Percentiles rank a stretch among this genome's conserved stretches.
Conservation (phyloP, 1,140 invertebrate species). For the Sweltsa coloradensis region DNA sequence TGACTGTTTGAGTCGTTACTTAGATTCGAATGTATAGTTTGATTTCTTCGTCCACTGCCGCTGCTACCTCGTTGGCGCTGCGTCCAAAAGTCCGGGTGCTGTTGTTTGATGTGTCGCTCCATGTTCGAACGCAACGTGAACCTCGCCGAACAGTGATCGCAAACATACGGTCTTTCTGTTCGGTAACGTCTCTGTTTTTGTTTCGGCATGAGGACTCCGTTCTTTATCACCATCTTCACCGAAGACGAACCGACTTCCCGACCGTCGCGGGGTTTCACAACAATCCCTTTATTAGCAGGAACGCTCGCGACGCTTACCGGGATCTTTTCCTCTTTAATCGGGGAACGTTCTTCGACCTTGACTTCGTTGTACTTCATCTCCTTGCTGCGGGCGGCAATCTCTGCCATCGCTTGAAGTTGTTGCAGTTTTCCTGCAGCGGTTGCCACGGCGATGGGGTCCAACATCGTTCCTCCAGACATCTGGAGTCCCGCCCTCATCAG, state of each 20-base stretch:
- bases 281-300: no score
- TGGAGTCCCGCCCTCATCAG: slow-evolving; percentile 48
- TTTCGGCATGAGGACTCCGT: slow-evolving; percentile 76
- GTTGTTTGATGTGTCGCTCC: slow-evolving; percentile 87
- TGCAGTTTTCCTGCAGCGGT: no score
- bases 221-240: slow-evolving; percentile 81
- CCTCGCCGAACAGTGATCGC: slow-evolving; percentile 74
- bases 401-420: no score
- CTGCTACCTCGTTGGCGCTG: slow-evolving; percentile 49
- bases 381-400: no score
- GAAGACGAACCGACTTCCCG: slow-evolving; percentile 29
- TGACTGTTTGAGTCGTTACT: no score
- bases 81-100: slow-evolving; percentile 80
- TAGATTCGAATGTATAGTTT: no score
- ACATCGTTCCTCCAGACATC: slow-evolving; percentile 38
- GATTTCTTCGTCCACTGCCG: no score
- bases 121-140: slow-evolving; percentile 86
- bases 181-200: slow-evolving; percentile 81
- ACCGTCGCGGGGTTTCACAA: not conserved
- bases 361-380: no score
- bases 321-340: no score
- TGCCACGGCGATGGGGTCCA: slow-evolving; percentile 38
- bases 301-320: no score
- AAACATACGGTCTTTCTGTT: slow-evolving; percentile 81
- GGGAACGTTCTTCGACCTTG: no score